phyloP scores from a whole-genome alignment of 2,888 invertebrate species.

The Steinernema carpocapsae region DNA sequence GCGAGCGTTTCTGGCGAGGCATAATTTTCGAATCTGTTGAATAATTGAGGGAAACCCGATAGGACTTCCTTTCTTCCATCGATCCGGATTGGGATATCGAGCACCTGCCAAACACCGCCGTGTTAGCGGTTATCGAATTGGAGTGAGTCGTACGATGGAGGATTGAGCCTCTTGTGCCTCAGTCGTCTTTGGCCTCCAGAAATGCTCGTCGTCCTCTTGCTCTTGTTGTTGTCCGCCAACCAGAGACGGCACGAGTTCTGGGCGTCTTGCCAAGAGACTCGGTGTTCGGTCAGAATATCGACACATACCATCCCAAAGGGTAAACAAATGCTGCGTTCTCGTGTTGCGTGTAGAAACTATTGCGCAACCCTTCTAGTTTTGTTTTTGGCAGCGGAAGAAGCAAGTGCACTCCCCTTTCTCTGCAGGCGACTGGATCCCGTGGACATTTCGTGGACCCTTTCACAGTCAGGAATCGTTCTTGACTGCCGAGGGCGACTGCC shows the following conservation, averaged over 20 bases:
- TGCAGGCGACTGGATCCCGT: not conserved
- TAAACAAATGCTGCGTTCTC: conserved; percentile 25
- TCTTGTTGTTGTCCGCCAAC: conserved; percentile 6
- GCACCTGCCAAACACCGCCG: not conserved
- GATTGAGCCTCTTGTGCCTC: not conserved
- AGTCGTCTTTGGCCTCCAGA: not conserved
- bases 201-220: not conserved
- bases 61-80: too few relatives aligned
- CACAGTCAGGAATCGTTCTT: not conserved
- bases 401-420: not conserved
- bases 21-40: too few relatives aligned
- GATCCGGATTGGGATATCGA: too few relatives aligned
- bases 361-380: conserved; percentile 5
- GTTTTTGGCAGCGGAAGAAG: conserved; percentile 1
- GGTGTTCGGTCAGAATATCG: not conserved
- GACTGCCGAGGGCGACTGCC: conserved; percentile 7
- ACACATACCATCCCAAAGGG: not conserved
- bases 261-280: conserved; percentile 23
- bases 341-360: not conserved
- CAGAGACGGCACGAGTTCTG: not conserved
- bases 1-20: too few relatives aligned
- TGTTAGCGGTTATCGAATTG: not conserved
- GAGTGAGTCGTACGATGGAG: not conserved
- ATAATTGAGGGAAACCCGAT: too few relatives aligned
- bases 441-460: not conserved